Conservation (phyloP, 1,140 invertebrate genomes). For the Diorhabda carinulata region DNA sequence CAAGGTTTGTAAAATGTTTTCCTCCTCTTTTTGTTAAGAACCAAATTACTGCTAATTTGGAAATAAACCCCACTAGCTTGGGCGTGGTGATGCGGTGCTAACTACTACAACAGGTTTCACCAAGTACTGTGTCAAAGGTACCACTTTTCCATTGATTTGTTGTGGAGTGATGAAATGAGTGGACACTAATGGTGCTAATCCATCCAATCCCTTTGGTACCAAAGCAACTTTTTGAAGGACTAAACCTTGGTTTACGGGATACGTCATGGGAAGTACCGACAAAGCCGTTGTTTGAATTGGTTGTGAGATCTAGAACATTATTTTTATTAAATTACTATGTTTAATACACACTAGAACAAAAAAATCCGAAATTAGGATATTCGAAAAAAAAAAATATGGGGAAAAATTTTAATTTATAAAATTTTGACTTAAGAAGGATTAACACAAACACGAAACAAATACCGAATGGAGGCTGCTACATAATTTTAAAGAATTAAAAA, state of each 20-base stretch:
- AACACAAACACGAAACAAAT: no score
- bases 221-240: conserved; percentile 42
- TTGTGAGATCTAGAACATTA: conserved; percentile 32
- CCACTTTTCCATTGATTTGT: conserved; percentile 39
- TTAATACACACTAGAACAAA: no score
- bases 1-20: not conserved
- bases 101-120: conserved; percentile 46
- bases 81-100: conserved; percentile 39
- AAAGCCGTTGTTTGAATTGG: conserved; percentile 38
- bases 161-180: conserved; percentile 43
- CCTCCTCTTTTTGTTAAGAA: not conserved
- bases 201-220: conserved; percentile 40
- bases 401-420: conserved; percentile 8
- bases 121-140: conserved; percentile 45
- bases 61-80: conserved; percentile 36
- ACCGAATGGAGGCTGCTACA: no score
- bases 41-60: not conserved
- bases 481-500: no score
- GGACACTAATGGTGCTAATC: conserved; percentile 38
- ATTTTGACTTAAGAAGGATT: not conserved
- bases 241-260: conserved; percentile 41
- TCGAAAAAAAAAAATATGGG: conserved; percentile 6
- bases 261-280: conserved; percentile 41
- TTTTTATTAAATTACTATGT: not conserved
- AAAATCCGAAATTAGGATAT: no score